Percentiles rank a stretch among this genome's conserved stretches.
Conservation (phyloP, 2,888 invertebrate species). For the Merodon equestris region DNA sequence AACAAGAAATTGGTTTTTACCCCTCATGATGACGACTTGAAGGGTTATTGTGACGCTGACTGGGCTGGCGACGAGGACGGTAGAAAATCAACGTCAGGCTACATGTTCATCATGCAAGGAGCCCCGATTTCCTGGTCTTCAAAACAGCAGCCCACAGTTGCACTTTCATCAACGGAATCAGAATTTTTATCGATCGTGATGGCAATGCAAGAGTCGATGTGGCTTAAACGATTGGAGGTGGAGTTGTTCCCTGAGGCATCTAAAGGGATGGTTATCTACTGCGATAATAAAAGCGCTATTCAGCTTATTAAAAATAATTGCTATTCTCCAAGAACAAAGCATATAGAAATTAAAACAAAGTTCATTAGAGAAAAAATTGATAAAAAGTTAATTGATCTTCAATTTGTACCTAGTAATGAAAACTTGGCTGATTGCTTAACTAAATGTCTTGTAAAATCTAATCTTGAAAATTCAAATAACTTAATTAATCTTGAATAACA, state of each 20-base stretch:
- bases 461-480: slow-evolving; percentile 18
- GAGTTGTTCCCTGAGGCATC: slow-evolving; percentile 19
- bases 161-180: slow-evolving; percentile 46
- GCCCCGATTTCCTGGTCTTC: slow-evolving; percentile 46
- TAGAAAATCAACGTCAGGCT: slow-evolving; percentile 32
- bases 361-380: slow-evolving; percentile 37
- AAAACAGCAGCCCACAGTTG: slow-evolving; percentile 43
- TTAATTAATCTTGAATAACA: slow-evolving; percentile 6
- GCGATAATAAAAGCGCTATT: slow-evolving; percentile 58
- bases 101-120: slow-evolving; percentile 37
- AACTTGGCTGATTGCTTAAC: slow-evolving; percentile 16
- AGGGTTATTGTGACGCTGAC: slow-evolving; percentile 46
- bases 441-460: slow-evolving; percentile 18
- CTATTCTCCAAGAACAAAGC: slow-evolving; percentile 46
- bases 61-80: slow-evolving; percentile 43
- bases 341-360: slow-evolving; percentile 35
- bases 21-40: neutral
- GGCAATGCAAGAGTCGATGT: no score
- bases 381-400: neutral
- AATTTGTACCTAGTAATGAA: slow-evolving; percentile 13
- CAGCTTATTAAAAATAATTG: slow-evolving; percentile 30
- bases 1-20: slow-evolving; percentile 7
- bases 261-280: slow-evolving; percentile 30
- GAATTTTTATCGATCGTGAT: slow-evolving; percentile 40
- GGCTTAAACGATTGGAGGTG: slow-evolving; percentile 41